A percentile compares a stretch with the other conserved stretches of the same genome.
Evolutionary conservation across 2,797 vertebrate genomes (phyloP).

Genomic region (Squalus acanthias): DNA sequence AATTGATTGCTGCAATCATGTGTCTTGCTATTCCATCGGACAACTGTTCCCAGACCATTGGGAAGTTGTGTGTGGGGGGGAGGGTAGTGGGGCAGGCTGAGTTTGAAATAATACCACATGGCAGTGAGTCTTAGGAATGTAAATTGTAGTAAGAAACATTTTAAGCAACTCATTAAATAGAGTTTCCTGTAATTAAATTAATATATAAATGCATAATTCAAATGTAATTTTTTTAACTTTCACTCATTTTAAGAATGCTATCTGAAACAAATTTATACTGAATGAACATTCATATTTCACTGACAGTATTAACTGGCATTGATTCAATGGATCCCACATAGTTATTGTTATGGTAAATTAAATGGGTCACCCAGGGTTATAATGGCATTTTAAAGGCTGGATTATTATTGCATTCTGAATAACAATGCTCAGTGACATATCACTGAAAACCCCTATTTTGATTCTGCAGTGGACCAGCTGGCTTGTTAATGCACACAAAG

Average conservation of each 20-base stretch:
- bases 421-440: neutral
- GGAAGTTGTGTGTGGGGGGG: too few relatives aligned
- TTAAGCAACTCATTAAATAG: neutral
- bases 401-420: neutral
- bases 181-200: neutral
- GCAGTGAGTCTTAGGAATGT: neutral
- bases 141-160: neutral
- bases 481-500: neutral
- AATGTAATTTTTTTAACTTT: neutral
- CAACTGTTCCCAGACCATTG: neutral
- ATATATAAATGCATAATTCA: neutral
- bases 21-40: neutral
- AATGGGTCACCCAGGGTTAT: neutral
- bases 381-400: neutral
- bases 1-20: neutral
- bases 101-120: neutral
- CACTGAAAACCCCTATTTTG: neutral
- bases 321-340: neutral
- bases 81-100: neutral
- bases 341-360: neutral
- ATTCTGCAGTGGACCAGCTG: neutral
- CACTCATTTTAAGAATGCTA: neutral
- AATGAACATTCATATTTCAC: neutral
- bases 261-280: conserved; percentile 1
- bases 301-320: neutral